These are phyloP conservation scores for Hepsetus odoe DNA, from an alignment of 2,113 vertebrate genomes.

Conservation along the genomic window DNA sequence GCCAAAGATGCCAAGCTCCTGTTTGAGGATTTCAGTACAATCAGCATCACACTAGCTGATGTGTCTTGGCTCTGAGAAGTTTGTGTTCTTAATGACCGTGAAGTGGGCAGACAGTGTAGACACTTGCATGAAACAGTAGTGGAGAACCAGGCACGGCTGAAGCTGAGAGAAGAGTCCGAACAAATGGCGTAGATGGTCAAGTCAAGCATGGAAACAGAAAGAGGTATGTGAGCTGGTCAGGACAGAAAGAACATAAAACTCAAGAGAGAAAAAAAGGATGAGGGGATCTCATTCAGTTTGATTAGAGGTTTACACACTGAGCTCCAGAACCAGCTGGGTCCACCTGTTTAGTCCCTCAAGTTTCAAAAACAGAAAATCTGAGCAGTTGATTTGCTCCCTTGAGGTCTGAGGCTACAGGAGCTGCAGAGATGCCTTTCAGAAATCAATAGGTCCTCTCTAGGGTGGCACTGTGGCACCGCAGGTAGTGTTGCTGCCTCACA, in stretches of 20 bases:
- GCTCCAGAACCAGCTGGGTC: neutral
- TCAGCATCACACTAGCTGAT: constrained; percentile 33
- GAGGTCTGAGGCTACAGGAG: neutral
- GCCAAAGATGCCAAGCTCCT: constrained; percentile 13
- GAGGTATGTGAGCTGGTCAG: neutral
- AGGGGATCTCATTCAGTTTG: neutral
- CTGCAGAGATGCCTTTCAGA: no score
- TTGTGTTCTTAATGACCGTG: constrained; percentile 38
- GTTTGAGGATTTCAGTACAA: constrained; percentile 40
- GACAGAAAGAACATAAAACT: neutral
- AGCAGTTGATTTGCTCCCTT: neutral
- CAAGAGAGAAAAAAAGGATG: neutral
- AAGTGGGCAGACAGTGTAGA: constrained; percentile 7
- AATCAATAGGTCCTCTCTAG: no score
- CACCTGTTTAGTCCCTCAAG: constrained; percentile 25
- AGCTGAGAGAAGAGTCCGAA: neutral
- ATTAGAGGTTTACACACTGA: neutral
- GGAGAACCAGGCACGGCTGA: neutral
- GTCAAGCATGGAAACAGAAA: neutral
- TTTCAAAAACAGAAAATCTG: neutral
- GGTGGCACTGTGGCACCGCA: no score
- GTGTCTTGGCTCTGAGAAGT: constrained; percentile 33
- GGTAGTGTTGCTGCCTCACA: no score
- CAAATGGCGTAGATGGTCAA: neutral
- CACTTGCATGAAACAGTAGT: neutral